Evolutionary conservation across 2,888 invertebrate species (phyloP).

Genomic region (Alcis repandata): DNA sequence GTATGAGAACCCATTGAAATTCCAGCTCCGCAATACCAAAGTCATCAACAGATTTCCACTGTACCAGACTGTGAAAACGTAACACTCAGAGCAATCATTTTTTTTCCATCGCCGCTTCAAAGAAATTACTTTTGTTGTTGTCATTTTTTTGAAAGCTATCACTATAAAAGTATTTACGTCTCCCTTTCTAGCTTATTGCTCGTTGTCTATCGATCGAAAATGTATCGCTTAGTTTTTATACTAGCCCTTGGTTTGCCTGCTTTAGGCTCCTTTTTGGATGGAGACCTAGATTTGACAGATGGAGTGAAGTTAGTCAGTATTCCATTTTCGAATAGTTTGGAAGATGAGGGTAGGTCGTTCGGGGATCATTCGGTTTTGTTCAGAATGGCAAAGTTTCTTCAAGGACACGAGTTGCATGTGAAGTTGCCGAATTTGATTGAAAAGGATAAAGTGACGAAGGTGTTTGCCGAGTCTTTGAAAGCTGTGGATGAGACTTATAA

Average conservation of each 20-base stretch:
- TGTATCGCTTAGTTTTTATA: constrained; percentile 67
- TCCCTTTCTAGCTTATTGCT: constrained; percentile 79
- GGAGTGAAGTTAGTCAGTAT: constrained; percentile 88
- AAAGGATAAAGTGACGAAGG: constrained; percentile 87
- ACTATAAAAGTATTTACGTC: constrained; percentile 73
- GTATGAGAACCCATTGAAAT: not conserved
- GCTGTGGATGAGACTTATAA: constrained; percentile 79
- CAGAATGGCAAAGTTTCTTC: constrained; percentile 88
- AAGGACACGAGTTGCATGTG: constrained; percentile 91
- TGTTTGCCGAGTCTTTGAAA: constrained; percentile 84
- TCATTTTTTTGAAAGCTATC: constrained; percentile 83
- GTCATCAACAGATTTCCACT: constrained; percentile 23
- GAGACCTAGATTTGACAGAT: constrained; percentile 87
- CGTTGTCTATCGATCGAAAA: constrained; percentile 66
- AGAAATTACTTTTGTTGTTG: constrained; percentile 69
- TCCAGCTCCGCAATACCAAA: constrained; percentile 7
- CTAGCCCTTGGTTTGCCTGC: constrained; percentile 56
- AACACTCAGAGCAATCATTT: constrained; percentile 53
- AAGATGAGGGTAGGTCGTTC: constrained; percentile 77
- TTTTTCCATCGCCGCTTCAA: constrained; percentile 54
- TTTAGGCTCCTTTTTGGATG: constrained; percentile 71
- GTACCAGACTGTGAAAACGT: constrained; percentile 49
- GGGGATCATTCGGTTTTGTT: constrained; percentile 86
- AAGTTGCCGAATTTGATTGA: constrained; percentile 90
- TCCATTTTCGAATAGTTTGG: constrained; percentile 79